Evolutionary conservation across 2,888 invertebrate genomes (phyloP).

Genomic region (Oscheius myriophilus): DNA sequence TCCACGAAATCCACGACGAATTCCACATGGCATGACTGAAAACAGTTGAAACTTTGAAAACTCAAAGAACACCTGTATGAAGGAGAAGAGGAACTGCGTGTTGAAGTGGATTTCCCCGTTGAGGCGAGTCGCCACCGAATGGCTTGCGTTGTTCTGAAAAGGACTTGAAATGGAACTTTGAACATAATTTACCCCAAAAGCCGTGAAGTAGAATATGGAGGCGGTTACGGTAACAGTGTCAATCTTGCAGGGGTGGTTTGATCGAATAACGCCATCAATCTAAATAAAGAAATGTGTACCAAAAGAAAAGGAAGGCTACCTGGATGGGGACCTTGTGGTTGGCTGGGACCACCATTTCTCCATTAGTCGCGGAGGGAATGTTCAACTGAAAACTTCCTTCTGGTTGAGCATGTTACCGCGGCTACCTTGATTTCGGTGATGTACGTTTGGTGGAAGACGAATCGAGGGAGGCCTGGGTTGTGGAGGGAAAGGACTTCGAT

Average conservation of each 20-base stretch:
- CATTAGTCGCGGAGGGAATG: constrained; percentile 3
- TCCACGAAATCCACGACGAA: constrained; percentile 52
- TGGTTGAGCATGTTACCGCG: background rate
- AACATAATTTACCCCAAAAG: background rate
- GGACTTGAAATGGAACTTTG: background rate
- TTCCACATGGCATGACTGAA: constrained; percentile 43
- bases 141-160: constrained; percentile 1
- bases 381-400: constrained; percentile 16
- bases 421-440: constrained; percentile 40
- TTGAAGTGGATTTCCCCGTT: constrained; percentile 19
- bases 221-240: constrained; percentile 19
- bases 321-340: constrained; percentile 16
- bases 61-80: too few relatives aligned
- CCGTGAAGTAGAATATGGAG: constrained; percentile 3
- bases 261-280: constrained; percentile 18
- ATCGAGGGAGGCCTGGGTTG: constrained; percentile 33
- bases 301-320: constrained; percentile 1
- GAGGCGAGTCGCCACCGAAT: background rate
- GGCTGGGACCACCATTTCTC: constrained; percentile 10
- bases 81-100: constrained; percentile 14
- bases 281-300: background rate
- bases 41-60: too few relatives aligned
- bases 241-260: constrained; percentile 15
- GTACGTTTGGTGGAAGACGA: constrained; percentile 47
- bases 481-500: background rate